These are phyloP conservation scores for Nymphalis polychloros DNA, from an alignment of 2,888 invertebrate genomes.

Conservation along the genomic window DNA sequence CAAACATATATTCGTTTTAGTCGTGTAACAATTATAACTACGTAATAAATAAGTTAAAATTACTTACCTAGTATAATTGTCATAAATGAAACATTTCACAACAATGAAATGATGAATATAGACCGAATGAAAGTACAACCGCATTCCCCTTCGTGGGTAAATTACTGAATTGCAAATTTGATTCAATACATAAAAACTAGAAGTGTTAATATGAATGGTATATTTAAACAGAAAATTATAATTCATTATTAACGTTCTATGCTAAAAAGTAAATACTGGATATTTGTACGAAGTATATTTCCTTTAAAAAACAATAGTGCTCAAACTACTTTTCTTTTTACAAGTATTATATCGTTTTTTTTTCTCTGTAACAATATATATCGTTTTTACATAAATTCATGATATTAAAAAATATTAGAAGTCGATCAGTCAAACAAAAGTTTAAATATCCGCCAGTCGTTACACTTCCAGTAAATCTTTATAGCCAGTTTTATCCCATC, in stretches of 20 bases:
- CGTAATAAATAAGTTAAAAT: background rate
- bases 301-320: too few relatives aligned
- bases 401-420: too few relatives aligned
- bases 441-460: background rate
- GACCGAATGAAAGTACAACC: conserved; percentile 53
- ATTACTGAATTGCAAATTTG: conserved; percentile 65
- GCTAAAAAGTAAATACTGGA: background rate
- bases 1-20: too few relatives aligned
- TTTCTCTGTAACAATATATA: too few relatives aligned
- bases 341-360: too few relatives aligned
- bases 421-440: background rate
- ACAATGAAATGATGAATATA: conserved; percentile 20
- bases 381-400: too few relatives aligned
- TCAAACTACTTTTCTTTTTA: too few relatives aligned
- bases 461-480: conserved; percentile 43
- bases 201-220: conserved; percentile 33
- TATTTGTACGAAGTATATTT: background rate
- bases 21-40: background rate
- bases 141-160: conserved; percentile 54
- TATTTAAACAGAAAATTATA: background rate
- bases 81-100: conserved; percentile 11
- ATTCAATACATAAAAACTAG: conserved; percentile 43
- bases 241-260: background rate
- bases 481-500: conserved; percentile 46
- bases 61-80: background rate